Base-by-base conservation (phyloP, 2,113 vertebrate genomes). In the Leptocoma aspasia region DNA sequence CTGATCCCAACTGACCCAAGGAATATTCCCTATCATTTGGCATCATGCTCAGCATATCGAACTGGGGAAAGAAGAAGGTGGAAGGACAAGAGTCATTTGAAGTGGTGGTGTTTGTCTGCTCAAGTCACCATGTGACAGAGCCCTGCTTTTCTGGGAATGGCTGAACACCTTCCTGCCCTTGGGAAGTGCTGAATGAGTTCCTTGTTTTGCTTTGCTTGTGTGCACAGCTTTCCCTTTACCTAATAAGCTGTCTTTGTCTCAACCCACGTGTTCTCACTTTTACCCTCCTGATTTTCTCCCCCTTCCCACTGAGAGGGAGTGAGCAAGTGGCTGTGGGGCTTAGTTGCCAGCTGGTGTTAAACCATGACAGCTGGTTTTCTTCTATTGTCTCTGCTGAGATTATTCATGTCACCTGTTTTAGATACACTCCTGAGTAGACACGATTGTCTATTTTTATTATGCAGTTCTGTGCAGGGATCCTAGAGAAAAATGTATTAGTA, bases 241-340 rank as follows among this genome's bases (percentile, higher is more conserved):
- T 72, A 33, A 24, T 39, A 39, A 81, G 39, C 27, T 56, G 7
- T 21, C 24, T 57, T 50, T 28, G 10, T 65, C 60, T 81, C 19
- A 73, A 12, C 4, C 8, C 19, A 59, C 0, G 0, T 9, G 14
- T 41, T 53, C 41, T 82, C 44, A 57, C 15, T 47, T 53, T 54
- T 15, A 47, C 11, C 20, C 17, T 53, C 27, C 20, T 35, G 47
- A 61, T 47, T 41, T 41, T 47, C 47, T 31, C 33, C 18, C 27
- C 6, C 1, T 9, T 47, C 9, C 11, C 0, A 0, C 26, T 35
- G 47, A 54, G 24, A 28, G 15, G 19, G 15, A 35, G 24, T 15
- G 30, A 60, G 24, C 3, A 41, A 68, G 39, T 15, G 24, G 24
- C 61, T 68, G 4, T n/a, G 30, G 30, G 61, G 33, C 17, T 65